Base-by-base conservation (phyloP, 2,888 invertebrate species). In the Caenorhabditis sinica region DNA sequence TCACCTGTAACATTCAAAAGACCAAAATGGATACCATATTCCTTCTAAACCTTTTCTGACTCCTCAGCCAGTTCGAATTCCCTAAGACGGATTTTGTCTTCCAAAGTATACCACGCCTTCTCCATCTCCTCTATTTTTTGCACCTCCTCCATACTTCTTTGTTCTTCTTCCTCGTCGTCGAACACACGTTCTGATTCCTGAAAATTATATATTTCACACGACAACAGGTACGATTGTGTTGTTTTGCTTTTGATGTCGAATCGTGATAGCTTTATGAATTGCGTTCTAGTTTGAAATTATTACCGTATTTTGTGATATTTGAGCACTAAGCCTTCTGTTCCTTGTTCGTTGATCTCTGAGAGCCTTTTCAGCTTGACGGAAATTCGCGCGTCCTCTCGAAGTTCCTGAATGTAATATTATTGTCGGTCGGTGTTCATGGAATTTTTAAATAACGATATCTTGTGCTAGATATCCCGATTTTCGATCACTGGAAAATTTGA, bases 361-460 rank as follows among this genome's bases (percentile, higher is more conserved):
- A 43, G 68, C 53, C 33, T 85, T 85, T 73, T 85, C 76, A 11
- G 76, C 77, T 49, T 81, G 81, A 15, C 84, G 25, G 15, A 81
- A 85, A 25, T 81, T 69, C 3, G 77, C 66, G 25, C 84, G 65
- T 4, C 69, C 76, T 58, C 76, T 65, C 9, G 84, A 81, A 6
- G 84, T 81, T 23, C 84, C 84, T 85, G 30, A 58, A 76, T 15
- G 5, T 4, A 56, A 28, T 56, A 28, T 28, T 13, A 28, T 56
- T 56, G 15, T 45, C 15, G 45, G 15, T 13, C 45, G 33, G 33
- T 6, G 33, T 6, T 33, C 3, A 28, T 56, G 20, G 28, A 6
- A 66, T 20, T 17, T 56, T 40, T 36, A 23, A 49, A 45, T 17
- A 17, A 45, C 15, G 15, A 17, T 17, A 4, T 45, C 15, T 45